Base-by-base conservation (phyloP, 1,140 invertebrate genomes). In the Caenorhabditis remanei region DNA sequence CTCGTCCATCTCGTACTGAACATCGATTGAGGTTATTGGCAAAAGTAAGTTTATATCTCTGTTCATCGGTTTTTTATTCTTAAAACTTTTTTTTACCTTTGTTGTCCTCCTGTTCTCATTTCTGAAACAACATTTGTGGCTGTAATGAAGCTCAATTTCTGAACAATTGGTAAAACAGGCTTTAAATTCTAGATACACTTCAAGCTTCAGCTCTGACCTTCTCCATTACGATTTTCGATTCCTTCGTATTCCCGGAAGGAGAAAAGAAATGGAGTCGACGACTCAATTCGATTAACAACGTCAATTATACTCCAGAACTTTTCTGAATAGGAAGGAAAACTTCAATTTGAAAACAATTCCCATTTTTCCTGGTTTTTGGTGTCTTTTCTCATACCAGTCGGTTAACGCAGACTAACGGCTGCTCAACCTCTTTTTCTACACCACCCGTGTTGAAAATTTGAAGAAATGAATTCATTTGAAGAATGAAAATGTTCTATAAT, bases 211-310 rank as follows among this genome's bases (percentile, higher is more conserved):
- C 32, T 32, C 32, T 32, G 32, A 32, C 32, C 19, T 58, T 19
- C 4, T 58, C n/a, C 16, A n/a, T 21, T 58, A 9, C 56, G n/a
- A 21, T 4, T n/a, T n/a, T n/a, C n/a, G n/a, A 9, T 32, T 7
- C 46, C 19, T 46, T 43, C 21, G 16, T 19, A 43, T 11, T 43
- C 14, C 11, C 14, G 11, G 41, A 43, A 46, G 41, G 11, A 71
- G 11, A 32, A 71, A 71, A 46, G 40, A 71, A 71, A 71, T 71
- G 65, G 65, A 71, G 65, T 46, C 41, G 41, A 46, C 40, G 40
- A 46, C 65, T 71, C 65, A 71, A 71, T 71, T 71, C 65, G 65
- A 71, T 71, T 71, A 71, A 71, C 65, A 71, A 71, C 16, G 4
- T 21, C 65, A 71, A 71, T 71, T 71, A 71, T 71, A 46, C 65